Evolutionary conservation across 2,797 vertebrate species (phyloP).

Genomic region (Ciconia nigra): DNA sequence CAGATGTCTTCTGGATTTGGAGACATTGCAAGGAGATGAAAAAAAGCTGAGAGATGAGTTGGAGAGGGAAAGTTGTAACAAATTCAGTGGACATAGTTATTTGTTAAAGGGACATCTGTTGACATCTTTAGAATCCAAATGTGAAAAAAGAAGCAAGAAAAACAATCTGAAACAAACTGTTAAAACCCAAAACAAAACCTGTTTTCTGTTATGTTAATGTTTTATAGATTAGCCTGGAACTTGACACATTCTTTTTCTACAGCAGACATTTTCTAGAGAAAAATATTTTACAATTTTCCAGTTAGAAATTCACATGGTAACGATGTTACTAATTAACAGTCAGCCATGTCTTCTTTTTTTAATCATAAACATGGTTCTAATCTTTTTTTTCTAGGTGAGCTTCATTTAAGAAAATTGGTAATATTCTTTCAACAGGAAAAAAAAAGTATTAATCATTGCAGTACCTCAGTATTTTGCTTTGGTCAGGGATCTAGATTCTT

Average conservation of each 20-base stretch:
- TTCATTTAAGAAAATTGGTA: background rate
- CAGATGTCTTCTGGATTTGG: background rate
- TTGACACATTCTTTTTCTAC: background rate
- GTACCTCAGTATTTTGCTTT: background rate
- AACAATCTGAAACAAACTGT: background rate
- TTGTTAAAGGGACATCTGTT: background rate
- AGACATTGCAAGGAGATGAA: background rate
- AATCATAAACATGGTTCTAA: background rate
- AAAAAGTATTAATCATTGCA: background rate
- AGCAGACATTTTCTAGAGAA: background rate
- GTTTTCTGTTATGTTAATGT: background rate
- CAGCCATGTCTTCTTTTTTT: background rate
- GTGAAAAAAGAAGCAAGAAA: background rate
- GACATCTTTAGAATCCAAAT: background rate
- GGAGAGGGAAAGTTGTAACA: background rate
- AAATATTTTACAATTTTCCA: background rate
- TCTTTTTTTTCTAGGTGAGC: accelerated
- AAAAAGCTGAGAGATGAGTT: background rate
- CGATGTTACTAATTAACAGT: background rate
- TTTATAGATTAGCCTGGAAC: background rate
- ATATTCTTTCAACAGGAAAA: background rate
- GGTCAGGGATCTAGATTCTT: background rate
- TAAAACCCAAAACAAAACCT: background rate
- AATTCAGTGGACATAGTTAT: background rate
- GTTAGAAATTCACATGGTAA: background rate